Base-by-base conservation (phyloP, 2,888 invertebrate species). In the Morpho deidamia region DNA sequence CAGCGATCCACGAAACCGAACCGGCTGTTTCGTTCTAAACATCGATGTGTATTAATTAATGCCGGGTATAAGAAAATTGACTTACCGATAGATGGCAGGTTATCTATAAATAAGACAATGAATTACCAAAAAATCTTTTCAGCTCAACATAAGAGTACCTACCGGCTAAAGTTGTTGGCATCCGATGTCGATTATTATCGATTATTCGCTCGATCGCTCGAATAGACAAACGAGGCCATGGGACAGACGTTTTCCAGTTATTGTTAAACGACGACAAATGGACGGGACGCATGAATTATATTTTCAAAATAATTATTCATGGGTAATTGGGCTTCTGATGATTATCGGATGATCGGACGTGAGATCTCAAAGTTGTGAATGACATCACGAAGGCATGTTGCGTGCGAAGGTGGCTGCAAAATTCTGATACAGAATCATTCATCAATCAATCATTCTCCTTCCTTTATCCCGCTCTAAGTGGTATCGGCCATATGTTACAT, bases 221-320 rank as follows among this genome's bases (percentile, higher is more conserved):
- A 61, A 62, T 67, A 57, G 62, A 64, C 65, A 62, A 60, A 62
- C 51, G 53, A 61, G 62, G 66, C 59, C 64, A 60, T 52, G 59
- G 56, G 60, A 62, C 63, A 55, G 60, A 57, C 62, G 58, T 58
- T 56, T 64, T 42, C 61, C 53, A 57, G 54, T 57, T 59, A 59
- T 64, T 61, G 59, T 58, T 54, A 57, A 60, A 60, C 61, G 65
- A 60, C 61, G 60, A 62, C 58, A 58, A 63, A 55, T 52, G 50
- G 52, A 60, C 62, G 63, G 65, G 67, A 65, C 58, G 56, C 53
- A 64, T 56, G 58, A 65, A 75, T 73, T 72, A 74, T 67, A 65
- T 69, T 68, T 65, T 73, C 71, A 70, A 66, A 66, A 69, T 60
- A 63, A 68, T 70, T 70, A 65, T 63, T 66, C 44, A 66, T 56